Evolutionary conservation across 2,888 invertebrate species (phyloP), one percentile per base, ranked within the genome.

Genomic region (Aphrophora alni): DNA sequence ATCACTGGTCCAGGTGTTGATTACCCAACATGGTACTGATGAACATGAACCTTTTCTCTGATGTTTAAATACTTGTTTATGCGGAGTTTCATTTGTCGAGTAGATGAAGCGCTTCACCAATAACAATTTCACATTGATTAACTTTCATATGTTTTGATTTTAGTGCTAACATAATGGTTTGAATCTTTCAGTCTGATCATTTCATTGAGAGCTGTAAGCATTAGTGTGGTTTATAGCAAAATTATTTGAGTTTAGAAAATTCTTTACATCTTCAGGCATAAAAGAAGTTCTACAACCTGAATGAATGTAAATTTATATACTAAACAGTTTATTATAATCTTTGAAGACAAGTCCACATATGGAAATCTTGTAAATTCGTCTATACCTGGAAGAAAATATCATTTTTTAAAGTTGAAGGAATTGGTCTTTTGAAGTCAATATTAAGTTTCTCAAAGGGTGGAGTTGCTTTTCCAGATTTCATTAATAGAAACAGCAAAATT

Each of bases 351-450:
- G 26, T 77, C 33, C 24, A 26, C 81, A 81, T 81, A 83, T 8
- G 80, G 75, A 71, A 83, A 85, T 44, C 84, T 74, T 14, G 82
- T 81, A 38, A 44, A 83, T 59, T 81, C 81, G 68, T 82, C 83
- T 24, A 82, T 74, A 27, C 82, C 25, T 21, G 78, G 80, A 26
- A 83, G 70, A 10, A 82, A 24, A 38, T 83, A 82, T 14, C 24
- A 38, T 82, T 69, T 26, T 21, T 74, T 0, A 33, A 70, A 14
- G 17, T 25, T 24, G 74, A 79, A 28, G 79, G 79, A 12, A 78
- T n/a, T 25, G 83, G 84, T 25, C 84, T 80, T 69, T 33, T 33
- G 33, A 33, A 33, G 8, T 33, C 5, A 33, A 33, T 33, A 33
- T 33, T 33, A 33, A 33, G 33, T 33, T 33, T 33, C 33, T 33